phyloP scores from a whole-genome alignment of 2,888 invertebrate species.

The Lasioglossum malachurum region DNA sequence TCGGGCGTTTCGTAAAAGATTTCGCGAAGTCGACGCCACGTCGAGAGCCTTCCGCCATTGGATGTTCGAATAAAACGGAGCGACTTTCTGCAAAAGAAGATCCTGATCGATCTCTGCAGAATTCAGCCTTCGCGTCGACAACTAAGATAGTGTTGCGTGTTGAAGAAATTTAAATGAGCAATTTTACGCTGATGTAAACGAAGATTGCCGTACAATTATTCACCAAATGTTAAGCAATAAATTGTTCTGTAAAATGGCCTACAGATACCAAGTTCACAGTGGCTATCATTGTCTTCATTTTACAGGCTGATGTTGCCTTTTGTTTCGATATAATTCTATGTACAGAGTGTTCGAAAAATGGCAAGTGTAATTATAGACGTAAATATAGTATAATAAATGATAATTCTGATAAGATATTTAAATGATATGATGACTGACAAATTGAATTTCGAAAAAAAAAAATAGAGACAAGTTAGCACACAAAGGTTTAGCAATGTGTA shows the following conservation, averaged over 20 bases:
- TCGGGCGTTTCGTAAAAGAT: conserved; percentile 32
- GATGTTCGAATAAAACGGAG: not conserved
- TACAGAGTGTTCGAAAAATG: conserved; percentile 1
- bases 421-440: too few relatives aligned
- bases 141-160: too few relatives aligned
- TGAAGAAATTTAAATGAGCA: too few relatives aligned
- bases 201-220: too few relatives aligned
- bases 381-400: not conserved
- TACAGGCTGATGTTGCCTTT: not conserved
- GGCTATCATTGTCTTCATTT: not conserved
- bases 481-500: too few relatives aligned
- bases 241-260: not conserved
- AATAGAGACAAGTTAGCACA: not conserved
- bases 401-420: not conserved
- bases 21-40: conserved; percentile 31
- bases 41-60: not conserved
- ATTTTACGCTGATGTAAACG: too few relatives aligned
- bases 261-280: not conserved
- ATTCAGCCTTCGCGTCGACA: not conserved
- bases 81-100: not conserved
- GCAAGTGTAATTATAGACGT: not conserved
- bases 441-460: too few relatives aligned
- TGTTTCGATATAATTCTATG: not conserved
- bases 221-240: not conserved
- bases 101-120: not conserved